phyloP scores from a whole-genome alignment of 1,140 invertebrate genomes.

The Ylistrum balloti region DNA sequence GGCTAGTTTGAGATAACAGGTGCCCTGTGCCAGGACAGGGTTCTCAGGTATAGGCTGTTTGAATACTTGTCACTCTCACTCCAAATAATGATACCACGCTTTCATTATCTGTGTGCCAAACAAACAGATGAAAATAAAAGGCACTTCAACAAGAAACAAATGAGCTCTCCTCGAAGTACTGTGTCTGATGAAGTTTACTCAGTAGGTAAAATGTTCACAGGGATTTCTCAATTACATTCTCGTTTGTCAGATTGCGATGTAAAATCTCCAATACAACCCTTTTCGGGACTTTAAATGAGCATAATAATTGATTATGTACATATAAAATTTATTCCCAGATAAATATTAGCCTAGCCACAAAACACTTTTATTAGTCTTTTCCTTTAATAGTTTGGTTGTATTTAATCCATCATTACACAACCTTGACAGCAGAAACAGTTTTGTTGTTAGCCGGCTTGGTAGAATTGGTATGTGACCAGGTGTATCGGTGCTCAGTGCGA shows the following conservation, averaged over 20 bases:
- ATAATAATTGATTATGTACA: constrained; percentile 40
- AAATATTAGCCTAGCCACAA: constrained; percentile 34
- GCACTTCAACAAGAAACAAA: constrained; percentile 32
- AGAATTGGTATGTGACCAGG: not conserved
- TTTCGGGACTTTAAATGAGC: not conserved
- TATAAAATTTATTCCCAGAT: constrained; percentile 10
- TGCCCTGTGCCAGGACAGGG: not conserved
- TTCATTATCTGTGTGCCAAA: constrained; percentile 31
- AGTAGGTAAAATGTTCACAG: constrained; percentile 38
- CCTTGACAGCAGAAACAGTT: not conserved
- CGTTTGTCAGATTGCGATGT: not conserved
- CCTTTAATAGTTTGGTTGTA: not conserved
- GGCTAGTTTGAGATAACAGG: not conserved
- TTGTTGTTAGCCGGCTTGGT: not conserved
- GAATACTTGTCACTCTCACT: constrained; percentile 13
- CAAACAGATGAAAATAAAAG: constrained; percentile 25
- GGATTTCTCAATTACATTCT: constrained; percentile 39
- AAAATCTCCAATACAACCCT: not conserved
- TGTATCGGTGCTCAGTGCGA: not conserved
- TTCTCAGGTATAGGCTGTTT: not conserved
- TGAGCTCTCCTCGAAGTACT: constrained; percentile 13
- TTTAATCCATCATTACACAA: constrained; percentile 34
- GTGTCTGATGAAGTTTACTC: constrained; percentile 9
- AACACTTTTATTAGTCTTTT: constrained; percentile 29
- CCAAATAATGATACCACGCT: not conserved